Conservation (phyloP, 2,113 vertebrate species). For the Oncorhynchus kisutch region DNA sequence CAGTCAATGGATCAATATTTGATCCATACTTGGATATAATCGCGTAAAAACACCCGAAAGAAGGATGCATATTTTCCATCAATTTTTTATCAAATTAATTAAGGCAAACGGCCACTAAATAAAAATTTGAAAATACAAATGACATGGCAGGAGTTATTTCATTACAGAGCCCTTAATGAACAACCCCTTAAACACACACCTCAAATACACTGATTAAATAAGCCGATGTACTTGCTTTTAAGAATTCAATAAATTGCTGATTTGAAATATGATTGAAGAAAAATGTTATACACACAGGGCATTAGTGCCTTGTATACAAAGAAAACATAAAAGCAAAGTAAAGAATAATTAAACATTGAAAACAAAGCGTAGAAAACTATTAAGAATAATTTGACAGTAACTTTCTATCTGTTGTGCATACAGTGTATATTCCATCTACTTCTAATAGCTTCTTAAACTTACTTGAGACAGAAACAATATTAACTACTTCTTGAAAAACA, state of each 20-base stretch:
- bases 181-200: constrained; percentile 50
- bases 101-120: constrained; percentile 48
- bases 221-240: constrained; percentile 44
- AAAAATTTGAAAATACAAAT: constrained; percentile 31
- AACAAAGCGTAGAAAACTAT: neutral
- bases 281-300: no score
- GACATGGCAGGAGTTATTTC: constrained; percentile 38
- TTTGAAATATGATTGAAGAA: constrained; percentile 19
- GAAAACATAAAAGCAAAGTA: no score
- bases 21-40: constrained; percentile 52
- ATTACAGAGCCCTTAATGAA: constrained; percentile 40
- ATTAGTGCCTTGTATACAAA: no score
- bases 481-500: neutral
- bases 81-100: constrained; percentile 66
- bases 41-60: constrained; percentile 40
- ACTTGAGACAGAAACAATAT: neutral
- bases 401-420: neutral
- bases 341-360: no score
- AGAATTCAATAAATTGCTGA: constrained; percentile 48
- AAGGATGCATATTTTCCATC: constrained; percentile 54
- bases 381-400: neutral
- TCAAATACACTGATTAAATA: constrained; percentile 57
- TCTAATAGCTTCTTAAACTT: no score
- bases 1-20: constrained; percentile 45
- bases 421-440: no score